Evolutionary conservation across 1,140 invertebrate species (phyloP), one percentile per base, ranked within the genome.

Genomic region (Leptinotarsa texana): DNA sequence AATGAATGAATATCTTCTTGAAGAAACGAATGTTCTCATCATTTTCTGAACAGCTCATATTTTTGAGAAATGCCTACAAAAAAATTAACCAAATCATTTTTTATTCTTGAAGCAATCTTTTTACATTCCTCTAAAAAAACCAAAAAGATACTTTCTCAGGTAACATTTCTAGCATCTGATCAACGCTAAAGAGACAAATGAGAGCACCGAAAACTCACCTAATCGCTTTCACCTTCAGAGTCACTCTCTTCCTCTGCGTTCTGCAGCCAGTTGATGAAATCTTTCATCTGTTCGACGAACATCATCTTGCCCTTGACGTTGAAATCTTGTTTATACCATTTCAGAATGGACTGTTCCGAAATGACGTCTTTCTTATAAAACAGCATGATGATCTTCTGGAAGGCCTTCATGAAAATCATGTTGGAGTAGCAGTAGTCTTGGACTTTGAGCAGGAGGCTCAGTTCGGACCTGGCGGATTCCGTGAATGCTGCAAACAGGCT

Each of bases 361-460:
- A 98, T 88, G 42, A 98, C 93, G 86, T 97, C 95, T 80, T 91
- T 95, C 91, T 97, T 97, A 88, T 99, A 99, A 87, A 98, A 93
- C 80, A 98, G 91, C 85, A 98, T 90, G 82, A 98, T 93, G 82
- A 99, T 97, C 88, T 98, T 98, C 83, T 96, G 95, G 91, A 98
- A 99, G 85, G 95, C 95, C 86, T 97, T 97, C 94, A 98, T 96
- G 86, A 99, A 98, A 86, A 95, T 96, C 95, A 98, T 98, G 88
- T 99, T 98, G 83, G 97, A 96, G 86, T 98, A 98, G 87, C 97
- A 99, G 87, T 94, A 99, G 84, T 98, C 96, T 87, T 98, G 97
- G 80, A 98, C 93, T 85, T 95, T 96, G 68, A 96, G 88, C 81
- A 98, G 89, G 67, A 98, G 89, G 65, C 92, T 92, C 80, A 97